Evolutionary conservation across 2,113 vertebrate genomes (phyloP).

Genomic region (Aptenodytes patagonicus): DNA sequence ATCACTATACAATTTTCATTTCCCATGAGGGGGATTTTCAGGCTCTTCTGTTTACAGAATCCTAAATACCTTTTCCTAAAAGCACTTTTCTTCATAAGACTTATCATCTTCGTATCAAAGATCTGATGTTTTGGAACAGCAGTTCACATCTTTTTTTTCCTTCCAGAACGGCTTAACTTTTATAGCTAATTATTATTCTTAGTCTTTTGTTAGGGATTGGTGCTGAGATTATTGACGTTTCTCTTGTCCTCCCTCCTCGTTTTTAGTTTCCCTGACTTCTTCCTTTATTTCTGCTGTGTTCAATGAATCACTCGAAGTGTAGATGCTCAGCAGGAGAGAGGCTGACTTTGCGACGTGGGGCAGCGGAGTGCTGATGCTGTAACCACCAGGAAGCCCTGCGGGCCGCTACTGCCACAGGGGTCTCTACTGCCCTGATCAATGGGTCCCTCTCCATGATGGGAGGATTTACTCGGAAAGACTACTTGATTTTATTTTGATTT

Average conservation of each 20-base stretch:
- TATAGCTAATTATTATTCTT: neutral
- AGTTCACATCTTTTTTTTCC: neutral
- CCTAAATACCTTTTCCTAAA: neutral
- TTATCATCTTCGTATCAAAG: neutral
- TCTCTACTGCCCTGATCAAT: neutral
- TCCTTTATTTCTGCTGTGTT: neutral
- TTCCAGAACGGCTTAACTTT: neutral
- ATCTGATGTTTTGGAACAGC: neutral
- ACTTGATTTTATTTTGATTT: neutral
- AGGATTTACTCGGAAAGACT: neutral
- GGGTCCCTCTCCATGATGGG: rapidly evolving
- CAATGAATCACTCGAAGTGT: neutral
- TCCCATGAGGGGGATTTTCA: neutral
- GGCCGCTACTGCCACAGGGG: neutral
- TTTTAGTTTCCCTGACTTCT: neutral
- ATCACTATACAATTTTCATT: neutral
- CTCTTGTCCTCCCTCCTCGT: neutral
- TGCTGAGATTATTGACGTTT: neutral
- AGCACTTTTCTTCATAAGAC: neutral
- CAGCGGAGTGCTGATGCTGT: neutral
- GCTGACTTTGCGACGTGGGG: neutral
- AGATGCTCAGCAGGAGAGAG: neutral
- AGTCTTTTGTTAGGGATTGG: neutral
- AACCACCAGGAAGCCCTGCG: neutral
- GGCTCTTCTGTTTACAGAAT: neutral